A percentile compares a stretch with the other conserved stretches of the same genome.
Conservation (phyloP, 2,113 vertebrate genomes). For the Cichladusa arquata region DNA sequence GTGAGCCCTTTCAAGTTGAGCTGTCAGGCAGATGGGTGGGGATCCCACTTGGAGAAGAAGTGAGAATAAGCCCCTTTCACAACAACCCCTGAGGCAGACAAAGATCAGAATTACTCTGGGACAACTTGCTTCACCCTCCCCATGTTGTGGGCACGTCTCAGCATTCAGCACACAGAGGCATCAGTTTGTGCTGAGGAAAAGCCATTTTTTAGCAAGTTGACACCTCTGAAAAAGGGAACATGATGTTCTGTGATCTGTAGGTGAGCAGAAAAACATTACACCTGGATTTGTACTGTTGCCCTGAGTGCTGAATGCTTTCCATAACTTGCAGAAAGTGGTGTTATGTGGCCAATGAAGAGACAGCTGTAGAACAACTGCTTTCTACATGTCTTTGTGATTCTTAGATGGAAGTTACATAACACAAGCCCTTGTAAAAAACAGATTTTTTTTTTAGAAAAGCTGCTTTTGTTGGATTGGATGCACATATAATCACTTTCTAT, state of each 20-base stretch:
- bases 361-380: background rate
- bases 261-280: background rate
- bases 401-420: background rate
- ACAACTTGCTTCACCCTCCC: background rate
- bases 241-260: background rate
- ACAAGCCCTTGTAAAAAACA: background rate
- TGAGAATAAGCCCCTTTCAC: slow-evolving; percentile 17
- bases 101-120: background rate
- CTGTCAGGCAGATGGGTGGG: slow-evolving; percentile 53
- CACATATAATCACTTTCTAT: slow-evolving; percentile 18
- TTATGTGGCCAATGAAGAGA: background rate
- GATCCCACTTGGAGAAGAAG: slow-evolving; percentile 23
- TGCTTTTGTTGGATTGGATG: background rate
- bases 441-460: background rate
- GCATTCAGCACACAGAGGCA: background rate
- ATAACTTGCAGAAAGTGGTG: background rate
- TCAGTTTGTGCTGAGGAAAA: background rate
- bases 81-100: slow-evolving; percentile 19
- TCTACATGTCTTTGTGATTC: background rate
- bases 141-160: background rate
- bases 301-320: background rate
- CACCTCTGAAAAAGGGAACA: background rate
- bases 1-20: slow-evolving; percentile 68
- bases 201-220: background rate
- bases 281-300: background rate